Conservation (phyloP, 2,888 invertebrate species). For the Scaptomyza caliginosa region DNA sequence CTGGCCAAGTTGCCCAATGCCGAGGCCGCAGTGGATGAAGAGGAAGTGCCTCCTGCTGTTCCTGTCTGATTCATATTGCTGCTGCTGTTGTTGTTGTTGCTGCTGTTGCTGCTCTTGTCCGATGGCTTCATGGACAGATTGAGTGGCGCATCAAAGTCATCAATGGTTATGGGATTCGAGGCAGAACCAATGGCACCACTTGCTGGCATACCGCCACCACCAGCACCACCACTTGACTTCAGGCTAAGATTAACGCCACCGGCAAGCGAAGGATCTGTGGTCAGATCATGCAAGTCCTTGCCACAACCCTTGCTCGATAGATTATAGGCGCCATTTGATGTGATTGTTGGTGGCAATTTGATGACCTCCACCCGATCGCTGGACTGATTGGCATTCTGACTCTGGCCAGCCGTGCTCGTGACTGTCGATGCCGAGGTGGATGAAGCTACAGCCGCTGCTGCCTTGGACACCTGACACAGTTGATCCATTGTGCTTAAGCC, state of each 20-base stretch:
- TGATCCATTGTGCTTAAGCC: conserved; percentile 60
- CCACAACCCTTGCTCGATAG: conserved; percentile 81
- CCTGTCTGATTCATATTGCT: conserved; percentile 23
- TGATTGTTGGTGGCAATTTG: conserved; percentile 89
- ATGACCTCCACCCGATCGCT: conserved; percentile 92
- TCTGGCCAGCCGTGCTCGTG: conserved; percentile 42
- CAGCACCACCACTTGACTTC: conserved; percentile 60
- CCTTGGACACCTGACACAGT: conserved; percentile 55
- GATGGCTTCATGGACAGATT: conserved; percentile 92
- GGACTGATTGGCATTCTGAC: conserved; percentile 44
- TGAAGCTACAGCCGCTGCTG: conserved; percentile 29
- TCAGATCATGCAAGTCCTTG: conserved; percentile 82
- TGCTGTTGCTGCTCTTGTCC: conserved; percentile 72
- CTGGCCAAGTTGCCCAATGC: conserved; percentile 44
- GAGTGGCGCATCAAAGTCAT: conserved; percentile 90
- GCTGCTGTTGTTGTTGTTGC: conserved; percentile 27
- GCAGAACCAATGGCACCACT: conserved; percentile 73
- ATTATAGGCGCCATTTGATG: conserved; percentile 85
- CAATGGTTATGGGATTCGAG: conserved; percentile 84
- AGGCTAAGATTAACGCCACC: conserved; percentile 83
- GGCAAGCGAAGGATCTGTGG: conserved; percentile 72
- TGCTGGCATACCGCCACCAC: conserved; percentile 26
- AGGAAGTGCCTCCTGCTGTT: neutral
- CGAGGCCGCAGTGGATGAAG: conserved; percentile 15
- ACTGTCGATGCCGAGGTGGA: conserved; percentile 33